A percentile compares a stretch with the other conserved stretches of the same genome.
Conservation (phyloP, 30 jellyfish, hydroid and myxozoan species). For the Clytia hemisphaerica region DNA sequence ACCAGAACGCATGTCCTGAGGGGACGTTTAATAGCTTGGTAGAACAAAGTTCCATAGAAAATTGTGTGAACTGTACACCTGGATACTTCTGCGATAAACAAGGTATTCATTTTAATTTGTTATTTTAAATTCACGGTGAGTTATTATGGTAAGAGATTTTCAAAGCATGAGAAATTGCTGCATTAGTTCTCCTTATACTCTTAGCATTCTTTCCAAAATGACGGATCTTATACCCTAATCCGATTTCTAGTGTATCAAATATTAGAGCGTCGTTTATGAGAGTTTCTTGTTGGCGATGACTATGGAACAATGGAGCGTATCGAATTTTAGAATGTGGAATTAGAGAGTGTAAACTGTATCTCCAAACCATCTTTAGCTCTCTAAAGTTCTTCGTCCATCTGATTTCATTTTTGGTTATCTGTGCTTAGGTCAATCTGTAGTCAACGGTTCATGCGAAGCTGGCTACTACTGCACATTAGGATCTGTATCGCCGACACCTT, state of each 20-base stretch:
- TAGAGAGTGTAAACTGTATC: background rate
- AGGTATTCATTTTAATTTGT: conserved; percentile 48
- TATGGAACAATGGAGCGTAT: too few relatives aligned
- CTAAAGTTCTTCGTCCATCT: background rate
- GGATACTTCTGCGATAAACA: conserved; percentile 69
- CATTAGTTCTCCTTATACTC: too few relatives aligned
- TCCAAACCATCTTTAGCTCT: background rate
- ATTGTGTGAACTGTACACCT: conserved; percentile 75
- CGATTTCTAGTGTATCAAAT: too few relatives aligned
- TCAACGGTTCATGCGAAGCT: conserved; percentile 72
- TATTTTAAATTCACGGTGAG: too few relatives aligned
- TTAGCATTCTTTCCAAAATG: too few relatives aligned
- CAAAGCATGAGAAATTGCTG: too few relatives aligned
- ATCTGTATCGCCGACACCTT: conserved; percentile 65
- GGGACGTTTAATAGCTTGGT: conserved; percentile 74
- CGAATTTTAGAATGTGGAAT: too few relatives aligned
- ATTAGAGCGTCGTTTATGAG: too few relatives aligned
- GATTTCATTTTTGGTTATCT: background rate
- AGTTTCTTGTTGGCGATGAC: too few relatives aligned
- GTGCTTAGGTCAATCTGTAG: conserved; percentile 58
- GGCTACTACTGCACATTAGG: conserved; percentile 84
- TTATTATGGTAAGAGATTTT: too few relatives aligned
- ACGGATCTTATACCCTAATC: too few relatives aligned
- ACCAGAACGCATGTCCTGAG: conserved; percentile 69
- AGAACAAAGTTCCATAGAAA: conserved; percentile 42